These are phyloP conservation scores for Enteromius paludinosus DNA, from an alignment of 2,797 vertebrate species.

Conservation along the genomic window DNA sequence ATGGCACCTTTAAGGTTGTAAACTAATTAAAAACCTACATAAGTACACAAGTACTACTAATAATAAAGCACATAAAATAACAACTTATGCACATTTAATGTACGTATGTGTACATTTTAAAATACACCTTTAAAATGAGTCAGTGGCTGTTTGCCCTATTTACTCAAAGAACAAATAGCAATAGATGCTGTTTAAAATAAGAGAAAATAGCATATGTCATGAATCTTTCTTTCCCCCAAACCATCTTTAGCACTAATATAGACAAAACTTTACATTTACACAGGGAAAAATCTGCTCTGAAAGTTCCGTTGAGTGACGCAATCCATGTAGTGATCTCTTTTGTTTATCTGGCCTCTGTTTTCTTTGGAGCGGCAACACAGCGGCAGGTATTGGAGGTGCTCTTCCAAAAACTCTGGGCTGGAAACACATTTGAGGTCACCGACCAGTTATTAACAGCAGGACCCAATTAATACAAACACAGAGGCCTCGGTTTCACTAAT, in stretches of 20 bases:
- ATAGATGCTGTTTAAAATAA: too few species aligned
- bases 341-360: slow-evolving; percentile 50
- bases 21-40: not conserved
- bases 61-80: not conserved
- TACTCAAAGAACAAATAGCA: too few species aligned
- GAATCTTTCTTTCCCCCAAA: not conserved
- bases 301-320: slow-evolving; percentile 57
- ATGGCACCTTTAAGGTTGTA: too few species aligned
- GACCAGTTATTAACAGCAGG: slow-evolving; percentile 34
- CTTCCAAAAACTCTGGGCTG: slow-evolving; percentile 32
- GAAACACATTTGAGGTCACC: not conserved
- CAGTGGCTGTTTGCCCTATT: not conserved
- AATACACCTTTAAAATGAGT: not conserved
- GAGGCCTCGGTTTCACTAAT: slow-evolving; percentile 67
- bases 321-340: not conserved
- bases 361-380: slow-evolving; percentile 42
- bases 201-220: too few species aligned
- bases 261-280: slow-evolving; percentile 30
- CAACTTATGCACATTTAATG: not conserved
- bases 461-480: slow-evolving; percentile 64
- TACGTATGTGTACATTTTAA: not conserved
- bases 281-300: slow-evolving; percentile 1
- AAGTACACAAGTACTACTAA: not conserved
- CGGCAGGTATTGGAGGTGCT: not conserved
- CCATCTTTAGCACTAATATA: slow-evolving; percentile 30